Conservation (phyloP, 2,113 vertebrate genomes). For the Otolemur garnettii region DNA sequence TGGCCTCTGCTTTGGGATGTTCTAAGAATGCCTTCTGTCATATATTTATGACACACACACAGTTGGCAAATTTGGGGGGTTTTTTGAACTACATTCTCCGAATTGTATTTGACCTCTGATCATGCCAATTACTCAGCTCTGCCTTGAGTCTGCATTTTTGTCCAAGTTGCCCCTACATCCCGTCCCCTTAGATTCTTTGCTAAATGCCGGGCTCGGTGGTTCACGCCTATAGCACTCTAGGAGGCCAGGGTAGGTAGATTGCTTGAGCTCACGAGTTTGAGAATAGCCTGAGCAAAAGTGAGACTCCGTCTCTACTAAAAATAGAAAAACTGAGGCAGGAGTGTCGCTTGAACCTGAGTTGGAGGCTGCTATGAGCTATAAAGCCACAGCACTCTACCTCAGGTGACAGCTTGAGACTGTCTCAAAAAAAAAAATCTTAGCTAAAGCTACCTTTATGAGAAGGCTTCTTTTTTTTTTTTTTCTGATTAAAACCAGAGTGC, state of each 20-base stretch:
- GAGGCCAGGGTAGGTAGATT: too few relatives aligned
- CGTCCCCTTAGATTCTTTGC: background rate
- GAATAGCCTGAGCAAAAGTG: too few relatives aligned
- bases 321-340: too few relatives aligned
- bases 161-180: background rate
- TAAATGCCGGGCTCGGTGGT: background rate
- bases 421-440: background rate
- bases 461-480: background rate
- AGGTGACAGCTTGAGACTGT: too few relatives aligned
- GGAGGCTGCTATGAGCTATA: too few relatives aligned
- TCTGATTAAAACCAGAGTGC: background rate
- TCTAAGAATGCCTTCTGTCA: background rate
- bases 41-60: background rate
- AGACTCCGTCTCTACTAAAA: too few relatives aligned
- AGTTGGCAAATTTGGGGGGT: background rate
- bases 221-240: too few relatives aligned
- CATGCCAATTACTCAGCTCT: background rate
- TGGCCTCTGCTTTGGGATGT: background rate
- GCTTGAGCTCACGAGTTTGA: too few relatives aligned
- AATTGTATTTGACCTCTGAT: background rate
- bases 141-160: background rate
- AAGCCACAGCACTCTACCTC: too few relatives aligned
- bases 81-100: background rate
- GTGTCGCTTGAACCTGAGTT: too few relatives aligned
- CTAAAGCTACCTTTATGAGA: background rate